Percentiles rank a stretch among this genome's conserved stretches.
phyloP scores from a whole-genome alignment of 1,140 invertebrate genomes.

The Schlechtendalia chinensis region DNA sequence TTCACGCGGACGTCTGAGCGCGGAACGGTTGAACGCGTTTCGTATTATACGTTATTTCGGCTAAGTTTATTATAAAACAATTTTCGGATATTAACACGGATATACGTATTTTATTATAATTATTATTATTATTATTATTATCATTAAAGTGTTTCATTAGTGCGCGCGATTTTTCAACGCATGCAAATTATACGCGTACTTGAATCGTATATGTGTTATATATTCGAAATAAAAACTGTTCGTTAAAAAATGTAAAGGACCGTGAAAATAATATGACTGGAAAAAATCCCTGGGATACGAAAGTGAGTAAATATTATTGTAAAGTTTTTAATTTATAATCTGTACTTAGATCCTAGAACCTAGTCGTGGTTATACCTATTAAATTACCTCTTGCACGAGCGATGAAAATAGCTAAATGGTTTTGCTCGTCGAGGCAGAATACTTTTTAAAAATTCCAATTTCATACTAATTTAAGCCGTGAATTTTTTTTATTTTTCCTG shows the following conservation, averaged over 20 bases:
- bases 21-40: neutral
- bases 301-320: constrained; percentile 8
- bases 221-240: neutral
- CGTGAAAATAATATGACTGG: constrained; percentile 27
- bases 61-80: neutral
- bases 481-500: no score
- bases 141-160: neutral
- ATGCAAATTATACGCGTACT: neutral
- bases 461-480: no score
- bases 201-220: neutral
- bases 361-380: no score
- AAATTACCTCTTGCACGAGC: no score
- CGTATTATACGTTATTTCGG: neutral
- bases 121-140: neutral
- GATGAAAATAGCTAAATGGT: no score
- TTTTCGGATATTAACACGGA: neutral
- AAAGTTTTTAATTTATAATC: no score
- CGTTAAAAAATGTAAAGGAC: neutral
- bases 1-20: neutral
- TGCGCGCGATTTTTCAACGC: neutral
- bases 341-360: no score
- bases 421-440: no score
- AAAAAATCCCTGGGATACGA: constrained; percentile 47
- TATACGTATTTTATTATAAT: neutral
- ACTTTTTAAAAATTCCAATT: no score